Evolutionary conservation across 2,888 invertebrate species (phyloP), one percentile per base, ranked within the genome.

Genomic region (Epinotia bilunana): DNA sequence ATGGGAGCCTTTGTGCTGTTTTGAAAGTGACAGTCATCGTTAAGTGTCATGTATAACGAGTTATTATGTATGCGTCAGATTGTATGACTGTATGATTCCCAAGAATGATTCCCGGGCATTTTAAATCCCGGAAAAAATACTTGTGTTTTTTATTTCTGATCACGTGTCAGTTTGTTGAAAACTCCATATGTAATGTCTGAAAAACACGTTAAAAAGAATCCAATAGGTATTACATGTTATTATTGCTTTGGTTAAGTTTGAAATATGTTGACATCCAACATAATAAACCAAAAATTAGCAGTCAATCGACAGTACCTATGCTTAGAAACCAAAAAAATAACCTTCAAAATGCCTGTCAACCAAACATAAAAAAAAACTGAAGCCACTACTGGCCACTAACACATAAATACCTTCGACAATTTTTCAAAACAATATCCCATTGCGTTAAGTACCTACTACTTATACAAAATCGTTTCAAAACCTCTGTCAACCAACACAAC

Each of bases 1-100:
- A 69, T 77, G 77, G 76, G 76, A 77, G 75, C 71, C 77, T 58
- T 73, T 75, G 73, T 72, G 69, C 61, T 58, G 60, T 58, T 39
- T 39, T 60, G 49, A 53, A 53, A 33, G 69, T 69, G 69, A 69
- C 69, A 60, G 69, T 69, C 69, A 69, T 69, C 69, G n/a, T 60
- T 46, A 58, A 60, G 33, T 43, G 20, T 69, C 23, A 28, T 12
- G 33, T 33, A 28, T 20, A 33, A 55, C 65, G 53, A 55, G 53
- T 65, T 53, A 53, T 46, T 58, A 57, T 65, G 64, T 65, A 53
- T 53, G 65, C 33, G 5, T 65, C 63, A 63, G 61, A 28, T n/a
- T 64, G 62, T 62, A 62, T 62, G 18, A 12, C 43, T 57, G 43
- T 20, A n/a, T 20, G 39, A 12, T 69, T 69, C 58, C n/a, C 60